phyloP scores from a whole-genome alignment of 2,797 vertebrate genomes.

The Crenuchus spilurus region DNA sequence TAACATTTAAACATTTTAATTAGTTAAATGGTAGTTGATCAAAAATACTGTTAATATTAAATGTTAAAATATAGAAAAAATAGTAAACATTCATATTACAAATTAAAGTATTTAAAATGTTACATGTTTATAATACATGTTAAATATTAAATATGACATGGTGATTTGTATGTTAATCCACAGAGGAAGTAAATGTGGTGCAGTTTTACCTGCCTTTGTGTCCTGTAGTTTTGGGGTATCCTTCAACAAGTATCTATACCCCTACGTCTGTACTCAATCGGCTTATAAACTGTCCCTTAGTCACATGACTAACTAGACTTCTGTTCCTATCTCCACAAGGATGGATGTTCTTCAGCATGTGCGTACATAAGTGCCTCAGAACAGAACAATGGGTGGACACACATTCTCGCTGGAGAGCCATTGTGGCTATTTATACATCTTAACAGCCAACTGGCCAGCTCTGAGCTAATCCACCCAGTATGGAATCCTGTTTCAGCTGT shows the following conservation, averaged over 20 bases:
- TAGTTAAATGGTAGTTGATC: too few species aligned
- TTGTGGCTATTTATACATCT: slow-evolving; percentile 73
- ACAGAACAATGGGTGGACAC: slow-evolving; percentile 67
- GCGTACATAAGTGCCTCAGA: slow-evolving; percentile 67
- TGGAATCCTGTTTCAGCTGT: slow-evolving; percentile 31
- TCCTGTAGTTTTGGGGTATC: neutral
- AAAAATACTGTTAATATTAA: too few species aligned
- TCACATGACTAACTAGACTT: slow-evolving; percentile 73
- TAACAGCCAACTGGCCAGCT: slow-evolving; percentile 44
- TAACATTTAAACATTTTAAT: too few species aligned
- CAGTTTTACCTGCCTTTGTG: slow-evolving; percentile 35
- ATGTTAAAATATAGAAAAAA: too few species aligned
- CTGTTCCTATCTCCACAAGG: slow-evolving; percentile 67
- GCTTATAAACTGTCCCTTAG: slow-evolving; percentile 76
- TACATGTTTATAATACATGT: too few species aligned
- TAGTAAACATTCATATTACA: too few species aligned
- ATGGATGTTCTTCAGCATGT: slow-evolving; percentile 66
- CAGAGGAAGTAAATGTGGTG: neutral
- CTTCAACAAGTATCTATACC: slow-evolving; percentile 39
- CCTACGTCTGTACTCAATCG: slow-evolving; percentile 57
- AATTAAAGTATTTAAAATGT: neutral
- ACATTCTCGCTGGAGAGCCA: slow-evolving; percentile 64
- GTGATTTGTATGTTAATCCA: neutral
- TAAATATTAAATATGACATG: neutral
- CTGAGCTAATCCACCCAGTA: slow-evolving; percentile 54